phyloP scores from a whole-genome alignment of 2,888 invertebrate species.

The Seira sanloemensis region DNA sequence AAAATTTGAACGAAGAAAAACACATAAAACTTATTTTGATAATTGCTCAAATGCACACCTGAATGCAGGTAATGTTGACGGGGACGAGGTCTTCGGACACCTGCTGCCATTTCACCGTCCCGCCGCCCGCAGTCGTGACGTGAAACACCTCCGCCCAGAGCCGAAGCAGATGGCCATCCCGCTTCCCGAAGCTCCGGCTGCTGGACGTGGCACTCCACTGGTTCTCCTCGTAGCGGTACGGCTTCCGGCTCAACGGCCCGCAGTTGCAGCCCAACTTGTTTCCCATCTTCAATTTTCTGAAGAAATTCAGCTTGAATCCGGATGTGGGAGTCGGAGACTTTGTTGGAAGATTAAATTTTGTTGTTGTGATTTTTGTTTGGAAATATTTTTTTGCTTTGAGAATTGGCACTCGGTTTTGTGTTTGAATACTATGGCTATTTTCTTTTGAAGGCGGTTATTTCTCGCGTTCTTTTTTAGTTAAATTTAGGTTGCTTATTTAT shows the following conservation, averaged over 20 bases:
- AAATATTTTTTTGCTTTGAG: not conserved
- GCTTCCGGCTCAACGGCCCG: constrained; percentile 96
- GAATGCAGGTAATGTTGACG: constrained; percentile 97
- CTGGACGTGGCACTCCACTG: constrained; percentile 81
- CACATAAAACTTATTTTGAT: too few relatives aligned
- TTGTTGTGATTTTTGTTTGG: not conserved
- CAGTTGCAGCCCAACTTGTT: constrained; percentile 98
- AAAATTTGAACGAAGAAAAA: too few relatives aligned
- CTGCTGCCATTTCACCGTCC: constrained; percentile 97
- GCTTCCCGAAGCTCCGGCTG: constrained; percentile 85
- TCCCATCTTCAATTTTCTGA: constrained; percentile 82
- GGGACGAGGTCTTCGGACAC: constrained; percentile 96
- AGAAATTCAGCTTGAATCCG: constrained; percentile 1
- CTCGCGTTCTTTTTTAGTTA: too few relatives aligned
- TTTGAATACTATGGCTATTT: too few relatives aligned
- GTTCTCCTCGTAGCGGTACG: constrained; percentile 93
- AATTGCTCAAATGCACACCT: constrained; percentile 54
- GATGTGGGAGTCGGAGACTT: not conserved
- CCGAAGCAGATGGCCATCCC: constrained; percentile 92
- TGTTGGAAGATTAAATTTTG: not conserved
- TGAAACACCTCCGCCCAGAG: constrained; percentile 99
- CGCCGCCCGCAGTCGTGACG: constrained; percentile 88
- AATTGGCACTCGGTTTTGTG: not conserved
- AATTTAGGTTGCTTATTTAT: too few relatives aligned
- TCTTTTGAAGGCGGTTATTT: too few relatives aligned